phyloP scores from a whole-genome alignment of 2,113 vertebrate species.

The Forbesichthys papilliferus region DNA sequence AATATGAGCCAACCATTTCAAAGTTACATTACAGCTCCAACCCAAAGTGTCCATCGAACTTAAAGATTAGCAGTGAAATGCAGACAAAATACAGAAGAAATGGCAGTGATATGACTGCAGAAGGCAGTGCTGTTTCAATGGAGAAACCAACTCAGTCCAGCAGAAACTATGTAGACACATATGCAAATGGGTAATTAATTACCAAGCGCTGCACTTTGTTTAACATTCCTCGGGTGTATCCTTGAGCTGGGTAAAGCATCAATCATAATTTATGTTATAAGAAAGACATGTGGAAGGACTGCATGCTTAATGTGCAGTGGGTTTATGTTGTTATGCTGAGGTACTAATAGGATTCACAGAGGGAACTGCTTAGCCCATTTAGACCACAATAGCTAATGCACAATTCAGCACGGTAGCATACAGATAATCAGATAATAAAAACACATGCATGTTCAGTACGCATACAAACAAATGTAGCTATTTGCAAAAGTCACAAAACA shows the following conservation, averaged over 20 bases:
- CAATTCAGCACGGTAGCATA: constrained; percentile 14
- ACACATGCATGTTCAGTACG: not conserved
- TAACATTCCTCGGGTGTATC: constrained; percentile 32
- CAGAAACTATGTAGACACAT: constrained; percentile 32
- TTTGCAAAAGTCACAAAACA: no score
- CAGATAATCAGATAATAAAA: constrained; percentile 23
- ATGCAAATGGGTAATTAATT: constrained; percentile 45
- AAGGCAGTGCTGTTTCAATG: constrained; percentile 12
- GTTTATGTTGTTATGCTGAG: constrained; percentile 27
- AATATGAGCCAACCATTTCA: constrained; percentile 53
- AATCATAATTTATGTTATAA: constrained; percentile 51
- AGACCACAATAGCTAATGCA: constrained; percentile 10
- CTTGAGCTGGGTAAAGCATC: constrained; percentile 39
- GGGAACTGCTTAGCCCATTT: constrained; percentile 7
- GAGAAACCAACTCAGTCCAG: not conserved
- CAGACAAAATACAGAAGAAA: constrained; percentile 42
- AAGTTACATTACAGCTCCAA: constrained; percentile 41
- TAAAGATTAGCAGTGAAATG: constrained; percentile 40
- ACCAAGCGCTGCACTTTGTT: constrained; percentile 37
- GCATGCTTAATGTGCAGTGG: constrained; percentile 35
- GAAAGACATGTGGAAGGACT: constrained; percentile 39
- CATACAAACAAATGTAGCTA: no score
- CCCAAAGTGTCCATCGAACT: constrained; percentile 52
- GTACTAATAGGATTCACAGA: no score
- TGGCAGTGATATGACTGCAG: constrained; percentile 31